A percentile compares a stretch with the other conserved stretches of the same genome.
phyloP scores from a whole-genome alignment of 1,140 invertebrate genomes.

The Drosophila ficusphila region DNA sequence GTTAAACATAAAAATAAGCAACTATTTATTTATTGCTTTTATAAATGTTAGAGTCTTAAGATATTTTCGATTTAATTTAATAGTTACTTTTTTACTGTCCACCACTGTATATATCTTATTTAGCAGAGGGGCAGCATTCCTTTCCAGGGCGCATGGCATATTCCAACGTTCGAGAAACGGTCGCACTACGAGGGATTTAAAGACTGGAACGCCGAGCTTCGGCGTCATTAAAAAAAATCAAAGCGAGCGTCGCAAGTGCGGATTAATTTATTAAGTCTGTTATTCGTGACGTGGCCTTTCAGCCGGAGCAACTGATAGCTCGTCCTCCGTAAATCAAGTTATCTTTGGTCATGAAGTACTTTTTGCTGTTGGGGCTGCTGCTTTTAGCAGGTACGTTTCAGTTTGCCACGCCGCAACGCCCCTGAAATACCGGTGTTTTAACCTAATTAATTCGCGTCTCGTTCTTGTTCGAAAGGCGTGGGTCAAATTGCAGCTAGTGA shows the following conservation, averaged over 20 bases:
- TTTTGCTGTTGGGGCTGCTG: slow-evolving; percentile 85
- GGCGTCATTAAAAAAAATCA: slow-evolving; percentile 9
- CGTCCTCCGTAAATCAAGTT: slow-evolving; percentile 18
- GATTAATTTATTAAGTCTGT: slow-evolving; percentile 23
- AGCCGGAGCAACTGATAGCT: slow-evolving; percentile 29
- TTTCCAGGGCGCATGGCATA: not conserved
- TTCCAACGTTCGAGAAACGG: not conserved
- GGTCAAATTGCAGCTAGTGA: slow-evolving; percentile 80
- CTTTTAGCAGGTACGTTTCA: slow-evolving; percentile 85
- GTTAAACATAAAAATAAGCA: not conserved
- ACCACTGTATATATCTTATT: not conserved
- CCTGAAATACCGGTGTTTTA: slow-evolving; percentile 48
- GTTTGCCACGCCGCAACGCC: slow-evolving; percentile 42
- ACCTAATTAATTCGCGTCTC: slow-evolving; percentile 62
- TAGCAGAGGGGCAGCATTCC: not conserved
- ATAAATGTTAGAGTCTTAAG: no score
- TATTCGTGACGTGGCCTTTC: slow-evolving; percentile 69
- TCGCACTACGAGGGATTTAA: not conserved
- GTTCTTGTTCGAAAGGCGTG: slow-evolving; percentile 62
- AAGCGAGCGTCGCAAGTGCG: not conserved
- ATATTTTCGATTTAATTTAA: no score
- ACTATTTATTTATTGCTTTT: no score
- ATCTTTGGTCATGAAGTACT: slow-evolving; percentile 85
- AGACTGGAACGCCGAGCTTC: not conserved
- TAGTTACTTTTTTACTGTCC: not conserved